Evolutionary conservation across 2,113 vertebrate genomes (phyloP).

Genomic region (Megatriorchis doriae): DNA sequence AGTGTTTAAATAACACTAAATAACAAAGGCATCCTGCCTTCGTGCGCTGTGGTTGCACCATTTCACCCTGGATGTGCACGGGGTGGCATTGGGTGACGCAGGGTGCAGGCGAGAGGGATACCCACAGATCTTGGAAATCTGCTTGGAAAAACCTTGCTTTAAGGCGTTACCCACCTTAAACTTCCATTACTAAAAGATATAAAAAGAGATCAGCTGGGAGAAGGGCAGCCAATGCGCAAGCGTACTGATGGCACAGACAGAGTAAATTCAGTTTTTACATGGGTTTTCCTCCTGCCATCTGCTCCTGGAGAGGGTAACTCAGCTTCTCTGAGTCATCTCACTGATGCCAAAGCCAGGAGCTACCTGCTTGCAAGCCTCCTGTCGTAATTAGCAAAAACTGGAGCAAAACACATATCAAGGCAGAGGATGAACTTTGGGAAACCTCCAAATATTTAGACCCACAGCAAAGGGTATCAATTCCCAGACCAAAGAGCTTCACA

Average conservation of each 20-base stretch:
- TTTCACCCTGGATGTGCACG: background rate
- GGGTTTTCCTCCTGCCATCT: background rate
- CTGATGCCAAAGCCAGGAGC: background rate
- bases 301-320: background rate
- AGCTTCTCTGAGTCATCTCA: background rate
- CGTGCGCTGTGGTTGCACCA: background rate
- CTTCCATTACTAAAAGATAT: background rate
- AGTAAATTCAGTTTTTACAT: background rate
- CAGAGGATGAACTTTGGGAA: background rate
- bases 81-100: background rate
- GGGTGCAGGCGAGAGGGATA: background rate
- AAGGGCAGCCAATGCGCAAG: background rate
- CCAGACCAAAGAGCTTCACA: background rate
- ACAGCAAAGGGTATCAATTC: background rate
- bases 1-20: background rate
- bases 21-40: background rate
- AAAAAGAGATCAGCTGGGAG: background rate
- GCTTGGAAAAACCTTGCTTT: background rate
- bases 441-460: background rate
- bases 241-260: rapidly evolving
- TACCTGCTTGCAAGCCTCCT: background rate
- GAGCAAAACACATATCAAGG: background rate
- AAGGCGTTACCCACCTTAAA: background rate
- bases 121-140: background rate
- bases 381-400: background rate